Evolutionary conservation across 1,140 invertebrate species (phyloP).

Genomic region (Riptortus pedestris): DNA sequence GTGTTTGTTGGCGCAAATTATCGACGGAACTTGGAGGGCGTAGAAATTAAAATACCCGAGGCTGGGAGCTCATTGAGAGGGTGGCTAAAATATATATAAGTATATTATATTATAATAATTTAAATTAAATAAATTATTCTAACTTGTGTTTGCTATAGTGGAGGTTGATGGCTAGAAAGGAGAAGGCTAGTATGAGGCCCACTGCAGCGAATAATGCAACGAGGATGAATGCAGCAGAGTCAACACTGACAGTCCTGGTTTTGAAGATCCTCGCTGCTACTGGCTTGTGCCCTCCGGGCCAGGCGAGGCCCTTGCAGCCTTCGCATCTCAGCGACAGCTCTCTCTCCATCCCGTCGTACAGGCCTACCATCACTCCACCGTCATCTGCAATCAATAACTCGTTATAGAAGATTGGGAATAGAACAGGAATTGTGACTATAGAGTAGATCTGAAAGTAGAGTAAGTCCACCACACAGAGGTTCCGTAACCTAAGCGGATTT

Average conservation of each 20-base stretch:
- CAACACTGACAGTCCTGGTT: slow-evolving; percentile 58
- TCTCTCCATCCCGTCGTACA: slow-evolving; percentile 57
- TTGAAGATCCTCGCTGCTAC: slow-evolving; percentile 62
- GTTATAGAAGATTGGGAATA: too few species aligned
- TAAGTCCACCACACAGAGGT: too few species aligned
- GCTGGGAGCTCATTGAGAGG: too few species aligned
- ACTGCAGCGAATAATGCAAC: slow-evolving; percentile 57
- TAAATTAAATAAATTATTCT: too few species aligned
- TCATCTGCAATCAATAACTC: slow-evolving; percentile 53
- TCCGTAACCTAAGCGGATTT: too few species aligned
- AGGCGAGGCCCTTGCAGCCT: slow-evolving; percentile 55
- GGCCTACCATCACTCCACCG: slow-evolving; percentile 52
- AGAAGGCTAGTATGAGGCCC: slow-evolving; percentile 64
- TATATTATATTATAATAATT: too few species aligned
- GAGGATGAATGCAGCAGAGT: slow-evolving; percentile 58
- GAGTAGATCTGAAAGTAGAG: too few species aligned
- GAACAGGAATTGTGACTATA: too few species aligned
- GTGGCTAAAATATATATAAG: too few species aligned
- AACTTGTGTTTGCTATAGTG: slow-evolving; percentile 78
- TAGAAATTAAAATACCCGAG: too few species aligned
- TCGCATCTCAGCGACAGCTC: slow-evolving; percentile 59
- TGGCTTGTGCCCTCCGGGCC: slow-evolving; percentile 65
- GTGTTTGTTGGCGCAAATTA: too few species aligned
- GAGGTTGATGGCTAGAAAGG: slow-evolving; percentile 75
- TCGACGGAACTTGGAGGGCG: too few species aligned